Evolutionary conservation across 2,113 vertebrate genomes (phyloP).

Genomic region (Mormyrus lacerda): DNA sequence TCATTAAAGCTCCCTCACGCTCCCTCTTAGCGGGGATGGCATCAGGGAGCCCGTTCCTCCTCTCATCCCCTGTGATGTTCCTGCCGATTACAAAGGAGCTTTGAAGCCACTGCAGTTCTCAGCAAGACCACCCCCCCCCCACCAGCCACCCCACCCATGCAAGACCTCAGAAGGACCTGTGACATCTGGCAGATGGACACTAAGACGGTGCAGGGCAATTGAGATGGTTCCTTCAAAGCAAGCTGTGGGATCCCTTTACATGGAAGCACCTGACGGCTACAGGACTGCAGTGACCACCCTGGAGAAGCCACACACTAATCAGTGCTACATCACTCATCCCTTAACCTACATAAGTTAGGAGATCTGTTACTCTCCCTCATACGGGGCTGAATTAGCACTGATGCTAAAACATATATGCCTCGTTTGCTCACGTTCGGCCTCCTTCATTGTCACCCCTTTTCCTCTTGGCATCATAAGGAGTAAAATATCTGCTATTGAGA

Average conservation of each 20-base stretch:
- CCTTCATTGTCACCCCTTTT: constrained; percentile 61
- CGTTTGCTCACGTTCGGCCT: constrained; percentile 63
- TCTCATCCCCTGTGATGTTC: constrained; percentile 95
- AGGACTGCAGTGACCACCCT: constrained; percentile 46
- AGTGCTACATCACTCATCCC: not conserved
- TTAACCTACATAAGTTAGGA: not conserved
- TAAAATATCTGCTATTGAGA: not conserved
- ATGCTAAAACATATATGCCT: not conserved
- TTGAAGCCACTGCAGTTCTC: constrained; percentile 86
- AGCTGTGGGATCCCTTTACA: constrained; percentile 74
- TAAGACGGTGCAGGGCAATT: constrained; percentile 85
- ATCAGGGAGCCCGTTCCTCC: constrained; percentile 90
- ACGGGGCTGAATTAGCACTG: not conserved
- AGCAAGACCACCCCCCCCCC: constrained; percentile 57
- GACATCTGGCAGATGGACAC: constrained; percentile 89
- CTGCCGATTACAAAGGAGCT: constrained; percentile 96
- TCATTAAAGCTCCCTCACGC: constrained; percentile 83
- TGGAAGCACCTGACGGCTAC: constrained; percentile 86
- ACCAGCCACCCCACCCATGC: constrained; percentile 35
- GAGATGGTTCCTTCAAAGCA: constrained; percentile 84
- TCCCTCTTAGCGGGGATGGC: constrained; percentile 84
- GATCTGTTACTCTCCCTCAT: not conserved
- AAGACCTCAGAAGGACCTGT: constrained; percentile 86
- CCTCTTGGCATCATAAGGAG: not conserved
- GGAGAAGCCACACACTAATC: not conserved